phyloP scores from a whole-genome alignment of 2,113 vertebrate species.

The Mobula birostris region DNA sequence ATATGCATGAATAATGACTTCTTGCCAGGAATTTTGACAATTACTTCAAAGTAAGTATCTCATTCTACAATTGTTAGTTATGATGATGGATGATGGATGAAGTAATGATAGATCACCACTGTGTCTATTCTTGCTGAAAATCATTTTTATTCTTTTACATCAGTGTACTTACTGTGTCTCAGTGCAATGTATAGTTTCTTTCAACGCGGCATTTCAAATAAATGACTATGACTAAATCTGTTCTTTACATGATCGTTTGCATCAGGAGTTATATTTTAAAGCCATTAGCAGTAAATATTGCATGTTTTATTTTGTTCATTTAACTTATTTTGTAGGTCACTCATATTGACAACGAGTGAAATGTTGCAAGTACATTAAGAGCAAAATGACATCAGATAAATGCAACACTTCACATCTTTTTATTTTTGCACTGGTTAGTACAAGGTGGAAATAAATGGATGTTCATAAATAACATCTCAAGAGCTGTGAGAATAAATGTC shows the following conservation, averaged over 20 bases:
- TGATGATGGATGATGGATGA: background rate
- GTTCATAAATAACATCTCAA: constrained; percentile 60
- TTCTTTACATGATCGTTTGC: background rate
- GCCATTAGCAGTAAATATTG: background rate
- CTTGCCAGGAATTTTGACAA: background rate
- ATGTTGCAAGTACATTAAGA: background rate
- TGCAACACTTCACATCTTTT: constrained; percentile 17
- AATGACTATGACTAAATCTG: constrained; percentile 15
- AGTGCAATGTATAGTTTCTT: background rate
- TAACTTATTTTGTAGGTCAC: background rate
- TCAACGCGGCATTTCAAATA: background rate
- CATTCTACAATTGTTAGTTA: background rate
- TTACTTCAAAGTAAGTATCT: background rate
- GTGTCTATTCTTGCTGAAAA: background rate
- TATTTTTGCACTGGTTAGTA: background rate
- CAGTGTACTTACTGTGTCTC: background rate
- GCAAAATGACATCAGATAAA: background rate
- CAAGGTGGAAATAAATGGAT: background rate
- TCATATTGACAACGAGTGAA: background rate
- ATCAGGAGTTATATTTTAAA: background rate
- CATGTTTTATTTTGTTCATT: background rate
- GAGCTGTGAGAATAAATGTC: constrained; percentile 57
- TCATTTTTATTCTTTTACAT: background rate
- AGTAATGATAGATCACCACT: background rate
- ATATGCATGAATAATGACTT: background rate